phyloP scores from a whole-genome alignment of 2,888 invertebrate species.

The Ferrisia virgata region DNA sequence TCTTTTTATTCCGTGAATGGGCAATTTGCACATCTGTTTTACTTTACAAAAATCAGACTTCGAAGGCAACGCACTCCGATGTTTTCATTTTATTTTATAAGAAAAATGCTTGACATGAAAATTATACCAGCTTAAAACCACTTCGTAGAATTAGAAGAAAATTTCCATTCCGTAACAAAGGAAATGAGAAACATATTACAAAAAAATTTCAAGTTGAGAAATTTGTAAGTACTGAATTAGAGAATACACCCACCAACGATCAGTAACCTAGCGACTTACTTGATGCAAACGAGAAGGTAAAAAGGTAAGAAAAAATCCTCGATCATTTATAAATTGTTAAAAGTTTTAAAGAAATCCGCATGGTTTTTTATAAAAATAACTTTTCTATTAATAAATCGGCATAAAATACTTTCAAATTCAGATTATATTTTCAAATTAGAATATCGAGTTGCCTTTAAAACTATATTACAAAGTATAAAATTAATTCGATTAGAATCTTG shows the following conservation, averaged over 20 bases:
- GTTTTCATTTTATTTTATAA: too few relatives aligned
- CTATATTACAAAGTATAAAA: neutral
- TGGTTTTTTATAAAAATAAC: neutral
- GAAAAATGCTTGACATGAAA: too few relatives aligned
- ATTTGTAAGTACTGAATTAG: too few relatives aligned
- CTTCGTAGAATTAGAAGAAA: too few relatives aligned
- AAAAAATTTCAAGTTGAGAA: too few relatives aligned
- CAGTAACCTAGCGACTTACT: neutral
- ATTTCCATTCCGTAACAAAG: too few relatives aligned
- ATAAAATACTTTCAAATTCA: slow-evolving; percentile 4
- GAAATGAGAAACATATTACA: too few relatives aligned
- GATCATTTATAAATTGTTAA: neutral
- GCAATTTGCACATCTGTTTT: too few relatives aligned
- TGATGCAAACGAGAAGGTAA: neutral
- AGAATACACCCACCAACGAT: neutral
- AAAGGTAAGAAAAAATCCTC: neutral
- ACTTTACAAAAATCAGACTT: too few relatives aligned
- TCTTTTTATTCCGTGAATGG: too few relatives aligned
- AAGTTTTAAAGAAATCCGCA: neutral
- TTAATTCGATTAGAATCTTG: slow-evolving; percentile 27
- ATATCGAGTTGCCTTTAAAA: neutral
- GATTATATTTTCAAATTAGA: slow-evolving; percentile 6
- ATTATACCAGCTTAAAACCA: too few relatives aligned
- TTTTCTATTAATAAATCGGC: neutral
- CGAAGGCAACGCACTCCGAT: too few relatives aligned